These are phyloP conservation scores for Megalonaias nervosa DNA, from an alignment of 1,140 invertebrate genomes.

Conservation along the genomic window DNA sequence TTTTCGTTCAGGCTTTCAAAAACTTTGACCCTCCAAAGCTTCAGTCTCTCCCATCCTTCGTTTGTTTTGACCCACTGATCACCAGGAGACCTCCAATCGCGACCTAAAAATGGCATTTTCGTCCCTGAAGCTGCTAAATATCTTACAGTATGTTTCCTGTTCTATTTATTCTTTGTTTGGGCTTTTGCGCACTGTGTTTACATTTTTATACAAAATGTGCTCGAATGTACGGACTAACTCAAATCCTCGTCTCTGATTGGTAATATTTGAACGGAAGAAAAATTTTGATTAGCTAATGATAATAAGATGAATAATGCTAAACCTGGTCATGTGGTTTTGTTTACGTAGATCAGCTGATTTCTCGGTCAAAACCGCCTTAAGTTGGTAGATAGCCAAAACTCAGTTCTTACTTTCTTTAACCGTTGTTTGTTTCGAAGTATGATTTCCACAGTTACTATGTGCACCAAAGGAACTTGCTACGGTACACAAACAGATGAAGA, in stretches of 20 bases:
- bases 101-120: conserved; percentile 89
- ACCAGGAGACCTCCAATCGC: conserved; percentile 87
- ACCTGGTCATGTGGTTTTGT: conserved; percentile 52
- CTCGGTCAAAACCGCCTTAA: no score
- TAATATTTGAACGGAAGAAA: background rate
- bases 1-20: conserved; percentile 69
- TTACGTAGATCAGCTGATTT: conserved; percentile 53
- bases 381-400: no score
- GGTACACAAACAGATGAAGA: no score
- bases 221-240: conserved; percentile 28
- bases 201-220: conserved; percentile 52
- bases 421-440: no score
- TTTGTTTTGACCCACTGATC: conserved; percentile 98
- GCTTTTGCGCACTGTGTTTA: conserved; percentile 61
- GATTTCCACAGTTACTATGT: no score
- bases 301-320: conserved; percentile 36
- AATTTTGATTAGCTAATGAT: conserved; percentile 35
- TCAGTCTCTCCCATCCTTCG: conserved; percentile 79
- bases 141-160: conserved; percentile 1
- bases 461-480: no score
- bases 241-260: conserved; percentile 10
- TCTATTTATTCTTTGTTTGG: conserved; percentile 35
- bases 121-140: conserved; percentile 7
- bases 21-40: conserved; percentile 66
- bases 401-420: no score